Base-by-base conservation (phyloP, 2,113 vertebrate species). In the Poicephalus gulielmi region DNA sequence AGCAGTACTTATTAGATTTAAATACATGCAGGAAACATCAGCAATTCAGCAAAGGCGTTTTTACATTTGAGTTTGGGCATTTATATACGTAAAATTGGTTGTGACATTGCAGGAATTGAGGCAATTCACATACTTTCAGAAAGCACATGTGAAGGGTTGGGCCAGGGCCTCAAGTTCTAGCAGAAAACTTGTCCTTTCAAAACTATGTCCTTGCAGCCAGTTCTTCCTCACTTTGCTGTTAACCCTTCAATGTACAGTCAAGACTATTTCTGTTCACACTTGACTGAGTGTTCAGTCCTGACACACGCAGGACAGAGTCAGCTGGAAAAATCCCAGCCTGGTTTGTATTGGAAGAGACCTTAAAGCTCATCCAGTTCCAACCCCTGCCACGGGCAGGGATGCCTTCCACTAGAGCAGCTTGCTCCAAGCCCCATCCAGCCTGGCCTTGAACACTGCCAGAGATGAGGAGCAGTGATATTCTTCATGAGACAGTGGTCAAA, bases 91-190 rank as follows among this genome's bases (percentile, higher is more conserved):
- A 27, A 44, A 92, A 95, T 4, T 24, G 55, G 46, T 75, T 57
- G 80, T 80, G 91, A 88, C 83, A 88, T 84, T 78, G 86, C 69
- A 94, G 83, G 88, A 93, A 95, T n/a, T 60, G 80, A 60, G 60
- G 68, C 55, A 84, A 82, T 75, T 90, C 76, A 75, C 62, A 18
- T 60, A 64, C 53, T 60, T 83, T 19, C 11, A 67, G 74, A 66
- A 64, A 53, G 63, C 50, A 86, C 43, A 25, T 3, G 22, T 89
- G 35, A 83, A 88, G 76, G 31, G 73, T n/a, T 88, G 83, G 55
- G 94, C 59, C 64, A 55, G 46, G 14, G 44, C 83, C 71, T 62
- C 35, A 53, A 52, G 33, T 78, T 91, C 71, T 13, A 95, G 82
- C 57, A 69, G 93, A 84, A 69, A 81, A 24, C 2, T 24, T 67